phyloP scores from a whole-genome alignment of 2,888 invertebrate species.

The Mesorhabditis spiculigera region DNA sequence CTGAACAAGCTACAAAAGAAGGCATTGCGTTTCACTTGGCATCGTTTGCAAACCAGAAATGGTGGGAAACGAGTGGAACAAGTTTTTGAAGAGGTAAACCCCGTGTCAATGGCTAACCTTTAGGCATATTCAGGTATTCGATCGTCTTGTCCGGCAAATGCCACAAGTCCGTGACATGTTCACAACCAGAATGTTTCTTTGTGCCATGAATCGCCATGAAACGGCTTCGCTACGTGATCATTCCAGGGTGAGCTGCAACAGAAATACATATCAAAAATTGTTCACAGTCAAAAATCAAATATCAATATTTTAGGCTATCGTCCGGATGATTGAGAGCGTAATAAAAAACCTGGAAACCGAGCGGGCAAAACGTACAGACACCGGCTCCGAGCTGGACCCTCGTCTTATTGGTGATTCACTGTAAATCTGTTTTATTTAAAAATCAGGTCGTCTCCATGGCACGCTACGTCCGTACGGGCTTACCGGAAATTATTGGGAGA shows the following conservation, averaged over 20 bases:
- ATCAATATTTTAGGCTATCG: constrained; percentile 24
- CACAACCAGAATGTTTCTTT: constrained; percentile 53
- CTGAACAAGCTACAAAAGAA: constrained; percentile 54
- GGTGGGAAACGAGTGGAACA: constrained; percentile 56
- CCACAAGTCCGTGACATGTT: constrained; percentile 56
- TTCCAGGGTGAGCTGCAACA: constrained; percentile 31
- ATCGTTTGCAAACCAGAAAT: constrained; percentile 54
- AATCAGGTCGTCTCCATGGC: constrained; percentile 48
- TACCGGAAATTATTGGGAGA: constrained; percentile 53
- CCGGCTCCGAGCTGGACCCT: constrained; percentile 48
- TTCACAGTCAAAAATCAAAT: background rate
- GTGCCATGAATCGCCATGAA: constrained; percentile 51
- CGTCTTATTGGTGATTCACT: constrained; percentile 29
- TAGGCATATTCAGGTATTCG: constrained; percentile 36
- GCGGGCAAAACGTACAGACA: constrained; percentile 49
- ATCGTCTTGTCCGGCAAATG: constrained; percentile 38
- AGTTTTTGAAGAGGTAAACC: constrained; percentile 54
- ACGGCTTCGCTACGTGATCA: constrained; percentile 50
- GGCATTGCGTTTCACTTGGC: constrained; percentile 55
- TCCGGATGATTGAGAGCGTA: constrained; percentile 51
- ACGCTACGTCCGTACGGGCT: constrained; percentile 54
- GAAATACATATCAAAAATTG: no score
- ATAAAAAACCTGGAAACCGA: constrained; percentile 55
- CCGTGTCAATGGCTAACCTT: background rate
- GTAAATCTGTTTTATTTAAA: constrained; percentile 4